These are phyloP conservation scores for Lycocorax pyrrhopterus DNA, from an alignment of 2,113 vertebrate genomes.

Conservation along the genomic window DNA sequence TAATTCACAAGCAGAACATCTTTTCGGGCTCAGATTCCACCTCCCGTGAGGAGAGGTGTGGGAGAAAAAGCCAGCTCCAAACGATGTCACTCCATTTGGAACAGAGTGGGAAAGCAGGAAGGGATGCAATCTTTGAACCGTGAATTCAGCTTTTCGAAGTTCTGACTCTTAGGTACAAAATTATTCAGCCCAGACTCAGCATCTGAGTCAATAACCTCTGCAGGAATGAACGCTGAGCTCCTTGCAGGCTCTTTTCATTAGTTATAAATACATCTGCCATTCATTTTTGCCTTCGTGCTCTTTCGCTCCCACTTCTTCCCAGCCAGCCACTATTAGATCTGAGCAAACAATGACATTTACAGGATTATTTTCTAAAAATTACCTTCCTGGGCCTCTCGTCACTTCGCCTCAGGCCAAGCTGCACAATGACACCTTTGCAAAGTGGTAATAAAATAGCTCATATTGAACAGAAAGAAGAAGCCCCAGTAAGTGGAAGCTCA, in stretches of 20 bases:
- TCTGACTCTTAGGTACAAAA: neutral
- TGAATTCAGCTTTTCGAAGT: neutral
- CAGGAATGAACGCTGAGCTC: neutral
- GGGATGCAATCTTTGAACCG: neutral
- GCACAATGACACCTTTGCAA: neutral
- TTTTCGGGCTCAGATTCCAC: neutral
- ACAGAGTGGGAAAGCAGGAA: neutral
- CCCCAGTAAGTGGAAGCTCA: neutral
- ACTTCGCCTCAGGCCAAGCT: neutral
- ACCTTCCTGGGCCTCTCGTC: neutral
- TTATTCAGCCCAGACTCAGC: neutral
- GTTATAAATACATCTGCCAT: conserved; percentile 21
- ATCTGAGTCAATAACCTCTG: neutral
- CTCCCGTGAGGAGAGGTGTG: neutral
- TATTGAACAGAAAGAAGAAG: neutral
- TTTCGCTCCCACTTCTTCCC: neutral
- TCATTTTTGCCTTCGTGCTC: neutral
- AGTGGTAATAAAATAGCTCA: neutral
- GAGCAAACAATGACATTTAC: neutral
- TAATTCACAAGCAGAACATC: neutral
- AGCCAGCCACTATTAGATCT: neutral
- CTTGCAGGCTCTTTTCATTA: neutral
- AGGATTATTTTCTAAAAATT: neutral
- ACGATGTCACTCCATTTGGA: rapidly evolving
- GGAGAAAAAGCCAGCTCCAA: neutral